Evolutionary conservation across 2,797 vertebrate genomes (phyloP).

Genomic region (Anniella stebbinsi): DNA sequence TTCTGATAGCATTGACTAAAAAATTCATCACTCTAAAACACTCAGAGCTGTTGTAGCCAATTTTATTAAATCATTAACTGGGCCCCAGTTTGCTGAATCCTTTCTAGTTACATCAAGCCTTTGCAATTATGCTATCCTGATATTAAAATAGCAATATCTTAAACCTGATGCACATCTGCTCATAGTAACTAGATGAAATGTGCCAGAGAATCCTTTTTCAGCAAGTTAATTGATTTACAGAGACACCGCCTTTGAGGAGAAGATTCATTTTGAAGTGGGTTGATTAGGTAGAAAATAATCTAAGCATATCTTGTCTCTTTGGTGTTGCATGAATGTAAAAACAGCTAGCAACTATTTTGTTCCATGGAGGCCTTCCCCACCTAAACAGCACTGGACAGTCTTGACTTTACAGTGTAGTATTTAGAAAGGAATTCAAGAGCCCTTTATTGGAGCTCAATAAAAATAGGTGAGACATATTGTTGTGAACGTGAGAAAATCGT

Average conservation of each 20-base stretch:
- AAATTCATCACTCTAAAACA: neutral
- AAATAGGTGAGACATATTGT: neutral
- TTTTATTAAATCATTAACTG: neutral
- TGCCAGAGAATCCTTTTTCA: too few relatives aligned
- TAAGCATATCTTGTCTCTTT: too few relatives aligned
- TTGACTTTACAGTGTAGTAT: too few relatives aligned
- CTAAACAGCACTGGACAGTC: too few relatives aligned
- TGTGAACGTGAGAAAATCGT: too few relatives aligned
- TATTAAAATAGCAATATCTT: neutral
- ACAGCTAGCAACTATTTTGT: too few relatives aligned
- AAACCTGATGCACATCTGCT: neutral
- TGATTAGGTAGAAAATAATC: too few relatives aligned
- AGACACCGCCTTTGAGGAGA: too few relatives aligned
- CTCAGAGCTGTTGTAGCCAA: neutral
- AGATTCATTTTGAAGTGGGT: too few relatives aligned
- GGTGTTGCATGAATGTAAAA: too few relatives aligned
- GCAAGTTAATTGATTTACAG: too few relatives aligned
- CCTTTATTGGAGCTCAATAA: slow-evolving; percentile 17
- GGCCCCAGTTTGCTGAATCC: neutral
- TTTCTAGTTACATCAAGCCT: neutral
- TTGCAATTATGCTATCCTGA: neutral
- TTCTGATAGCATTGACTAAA: neutral
- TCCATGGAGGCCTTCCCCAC: too few relatives aligned
- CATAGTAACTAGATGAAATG: slow-evolving; percentile 47
- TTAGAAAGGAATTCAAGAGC: neutral